Conservation (phyloP, 2,797 vertebrate species). For the Tokudaia muenninki region DNA sequence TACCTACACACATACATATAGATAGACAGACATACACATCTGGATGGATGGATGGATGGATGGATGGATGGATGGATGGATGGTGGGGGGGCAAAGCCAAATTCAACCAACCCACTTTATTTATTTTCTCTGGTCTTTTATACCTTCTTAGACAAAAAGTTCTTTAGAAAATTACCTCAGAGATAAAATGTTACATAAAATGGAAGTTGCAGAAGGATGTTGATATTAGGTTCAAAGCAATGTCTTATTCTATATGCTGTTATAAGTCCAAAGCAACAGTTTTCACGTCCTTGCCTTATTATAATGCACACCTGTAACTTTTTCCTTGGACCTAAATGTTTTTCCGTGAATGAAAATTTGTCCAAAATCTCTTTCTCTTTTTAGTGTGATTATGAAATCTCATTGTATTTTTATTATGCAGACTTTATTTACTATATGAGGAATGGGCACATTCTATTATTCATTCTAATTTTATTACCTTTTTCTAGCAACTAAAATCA, state of each 20-base stretch:
- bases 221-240: neutral
- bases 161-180: neutral
- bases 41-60: neutral
- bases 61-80: too few species aligned
- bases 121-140: neutral
- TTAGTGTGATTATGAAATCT: neutral
- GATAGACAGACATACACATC: neutral
- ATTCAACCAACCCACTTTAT: neutral
- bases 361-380: neutral
- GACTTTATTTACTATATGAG: neutral
- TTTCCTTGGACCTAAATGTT: neutral
- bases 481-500: neutral
- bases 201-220: neutral
- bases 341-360: neutral
- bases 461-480: neutral
- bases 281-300: neutral
- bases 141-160: neutral
- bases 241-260: neutral
- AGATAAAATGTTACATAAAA: neutral
- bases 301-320: neutral
- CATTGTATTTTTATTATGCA: neutral
- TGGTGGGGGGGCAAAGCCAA: neutral
- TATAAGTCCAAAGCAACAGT: neutral
- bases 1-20: neutral
- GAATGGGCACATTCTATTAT: neutral